A percentile compares a stretch with the other conserved stretches of the same genome.
These are phyloP conservation scores for Pterostichus madidus DNA, from an alignment of 2,888 invertebrate genomes.

Conservation along the genomic window DNA sequence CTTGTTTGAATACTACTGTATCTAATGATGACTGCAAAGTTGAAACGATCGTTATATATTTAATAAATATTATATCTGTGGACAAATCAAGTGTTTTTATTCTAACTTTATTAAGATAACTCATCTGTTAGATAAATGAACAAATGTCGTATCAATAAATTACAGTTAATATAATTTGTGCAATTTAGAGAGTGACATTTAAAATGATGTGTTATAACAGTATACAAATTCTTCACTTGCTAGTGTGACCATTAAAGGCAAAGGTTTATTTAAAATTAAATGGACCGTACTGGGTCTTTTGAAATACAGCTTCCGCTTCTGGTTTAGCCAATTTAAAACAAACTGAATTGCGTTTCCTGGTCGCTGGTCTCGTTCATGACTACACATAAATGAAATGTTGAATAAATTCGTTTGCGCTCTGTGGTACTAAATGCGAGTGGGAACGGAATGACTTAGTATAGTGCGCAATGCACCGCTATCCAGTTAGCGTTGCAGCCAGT, in stretches of 20 bases:
- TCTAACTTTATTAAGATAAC: no score
- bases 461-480: neutral
- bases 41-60: no score
- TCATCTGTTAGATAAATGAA: no score
- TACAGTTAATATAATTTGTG: no score
- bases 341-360: slow-evolving; percentile 42
- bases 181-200: no score
- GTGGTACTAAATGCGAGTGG: slow-evolving; percentile 22
- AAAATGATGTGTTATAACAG: no score
- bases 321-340: slow-evolving; percentile 46
- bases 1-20: no score
- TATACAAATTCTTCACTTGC: no score
- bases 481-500: neutral
- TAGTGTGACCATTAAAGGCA: slow-evolving; percentile 4
- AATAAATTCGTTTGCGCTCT: slow-evolving; percentile 2
- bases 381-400: slow-evolving; percentile 25
- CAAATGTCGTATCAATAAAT: no score
- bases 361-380: slow-evolving; percentile 12
- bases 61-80: no score
- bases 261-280: slow-evolving; percentile 14
- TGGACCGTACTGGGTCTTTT: slow-evolving; percentile 31
- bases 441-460: neutral
- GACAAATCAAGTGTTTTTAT: no score
- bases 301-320: slow-evolving; percentile 42
- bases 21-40: no score